Evolutionary conservation across 2,113 vertebrate species (phyloP).

Genomic region (Calidris pugnax): DNA sequence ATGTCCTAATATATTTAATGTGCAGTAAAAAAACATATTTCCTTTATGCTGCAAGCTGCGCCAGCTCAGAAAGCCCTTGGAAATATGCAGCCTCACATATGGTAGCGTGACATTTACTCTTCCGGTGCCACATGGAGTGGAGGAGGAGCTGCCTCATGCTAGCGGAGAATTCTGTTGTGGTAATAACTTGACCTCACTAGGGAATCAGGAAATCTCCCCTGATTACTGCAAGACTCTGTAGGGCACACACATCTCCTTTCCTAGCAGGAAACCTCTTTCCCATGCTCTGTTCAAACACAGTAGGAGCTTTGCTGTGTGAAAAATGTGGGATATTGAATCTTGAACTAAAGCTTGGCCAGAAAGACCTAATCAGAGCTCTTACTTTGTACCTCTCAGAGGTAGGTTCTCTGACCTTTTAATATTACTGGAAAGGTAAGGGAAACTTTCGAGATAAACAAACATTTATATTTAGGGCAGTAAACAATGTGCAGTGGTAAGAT

Average conservation of each 20-base stretch:
- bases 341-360: not conserved
- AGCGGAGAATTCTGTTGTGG: not conserved
- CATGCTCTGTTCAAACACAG: not conserved
- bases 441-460: not conserved
- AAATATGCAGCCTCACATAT: not conserved
- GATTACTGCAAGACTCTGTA: not conserved
- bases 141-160: not conserved
- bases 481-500: not conserved
- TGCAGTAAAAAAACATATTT: not conserved
- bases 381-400: not conserved
- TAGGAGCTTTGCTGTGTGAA: not conserved
- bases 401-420: not conserved
- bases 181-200: not conserved
- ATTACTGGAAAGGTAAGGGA: not conserved
- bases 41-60: not conserved
- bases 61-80: not conserved
- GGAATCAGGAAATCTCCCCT: not conserved
- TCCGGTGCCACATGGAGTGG: not conserved
- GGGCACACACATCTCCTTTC: not conserved
- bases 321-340: not conserved
- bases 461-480: not conserved
- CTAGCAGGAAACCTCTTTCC: not conserved
- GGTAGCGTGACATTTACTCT: not conserved
- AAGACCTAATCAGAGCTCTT: not conserved
- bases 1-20: not conserved